Percentiles rank a stretch among this genome's conserved stretches.
These are phyloP conservation scores for Emys orbicularis DNA, from an alignment of 2,797 vertebrate species.

Conservation along the genomic window DNA sequence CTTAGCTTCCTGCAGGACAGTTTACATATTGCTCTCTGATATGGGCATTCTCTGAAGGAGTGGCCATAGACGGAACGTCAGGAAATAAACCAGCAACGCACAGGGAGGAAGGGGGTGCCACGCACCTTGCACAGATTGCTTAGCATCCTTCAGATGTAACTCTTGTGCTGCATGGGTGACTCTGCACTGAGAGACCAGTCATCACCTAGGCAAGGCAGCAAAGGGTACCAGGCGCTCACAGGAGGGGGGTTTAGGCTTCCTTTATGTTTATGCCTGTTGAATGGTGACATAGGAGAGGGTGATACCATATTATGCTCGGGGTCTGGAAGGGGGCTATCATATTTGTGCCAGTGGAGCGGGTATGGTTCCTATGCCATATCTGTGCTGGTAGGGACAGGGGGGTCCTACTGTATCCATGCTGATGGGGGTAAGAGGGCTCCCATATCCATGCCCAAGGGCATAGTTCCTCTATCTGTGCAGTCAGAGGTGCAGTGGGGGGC, in stretches of 20 bases:
- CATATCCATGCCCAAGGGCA: neutral
- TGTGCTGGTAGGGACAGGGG: neutral
- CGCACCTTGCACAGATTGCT: rapidly evolving
- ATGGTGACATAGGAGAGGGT: neutral
- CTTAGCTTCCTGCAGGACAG: neutral
- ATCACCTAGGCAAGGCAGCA: rapidly evolving
- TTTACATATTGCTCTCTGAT: rapidly evolving
- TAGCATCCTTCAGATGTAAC: rapidly evolving
- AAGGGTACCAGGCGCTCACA: rapidly evolving
- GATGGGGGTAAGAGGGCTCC: neutral
- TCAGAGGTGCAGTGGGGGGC: neutral
- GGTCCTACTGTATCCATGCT: neutral
- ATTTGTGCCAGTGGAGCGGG: neutral
- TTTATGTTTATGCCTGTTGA: neutral
- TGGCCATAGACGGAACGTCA: neutral
- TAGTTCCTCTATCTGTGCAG: neutral
- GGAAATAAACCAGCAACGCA: neutral
- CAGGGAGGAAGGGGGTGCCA: neutral
- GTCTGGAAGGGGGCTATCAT: neutral
- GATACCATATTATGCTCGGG: too few relatives aligned
- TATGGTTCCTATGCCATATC: neutral
- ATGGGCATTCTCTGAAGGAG: neutral
- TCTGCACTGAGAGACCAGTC: neutral
- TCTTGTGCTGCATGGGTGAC: neutral
- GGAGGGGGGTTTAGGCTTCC: neutral